Evolutionary conservation across 2,888 invertebrate genomes (phyloP).

Genomic region (Serripes groenlandicus): DNA sequence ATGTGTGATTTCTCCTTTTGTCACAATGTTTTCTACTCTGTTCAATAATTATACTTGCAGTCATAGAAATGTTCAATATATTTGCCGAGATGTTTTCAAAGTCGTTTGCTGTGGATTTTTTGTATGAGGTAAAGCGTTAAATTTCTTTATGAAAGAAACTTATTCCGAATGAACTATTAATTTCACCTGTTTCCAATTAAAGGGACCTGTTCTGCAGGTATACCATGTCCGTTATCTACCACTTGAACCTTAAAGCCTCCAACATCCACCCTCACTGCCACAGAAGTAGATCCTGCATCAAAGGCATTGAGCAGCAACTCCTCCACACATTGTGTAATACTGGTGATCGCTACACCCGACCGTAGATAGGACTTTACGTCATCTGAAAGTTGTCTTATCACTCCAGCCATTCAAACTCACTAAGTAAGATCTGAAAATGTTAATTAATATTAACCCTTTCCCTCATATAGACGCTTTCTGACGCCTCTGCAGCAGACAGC

Average conservation of each 20-base stretch:
- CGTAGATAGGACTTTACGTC: conserved; percentile 88
- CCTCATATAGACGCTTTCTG: background rate
- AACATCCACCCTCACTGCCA: conserved; percentile 91
- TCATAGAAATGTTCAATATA: no score
- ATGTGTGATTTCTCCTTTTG: background rate
- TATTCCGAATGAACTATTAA: no score
- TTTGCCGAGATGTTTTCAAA: background rate
- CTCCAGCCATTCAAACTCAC: background rate
- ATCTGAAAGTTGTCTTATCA: conserved; percentile 79
- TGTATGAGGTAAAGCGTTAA: background rate
- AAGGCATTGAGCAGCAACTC: conserved; percentile 91
- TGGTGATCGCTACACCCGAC: conserved; percentile 89
- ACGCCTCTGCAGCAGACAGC: background rate
- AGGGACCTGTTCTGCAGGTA: conserved; percentile 88
- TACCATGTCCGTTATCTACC: conserved; percentile 92
- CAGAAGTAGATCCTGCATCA: conserved; percentile 90
- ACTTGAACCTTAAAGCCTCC: conserved; percentile 90
- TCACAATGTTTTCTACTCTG: background rate
- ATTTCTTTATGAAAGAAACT: no score
- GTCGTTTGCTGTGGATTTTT: background rate
- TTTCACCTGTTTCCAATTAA: conserved; percentile 88
- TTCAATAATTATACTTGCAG: no score
- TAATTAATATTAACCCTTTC: background rate
- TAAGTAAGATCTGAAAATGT: background rate
- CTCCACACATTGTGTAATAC: conserved; percentile 89